Evolutionary conservation across 64 coral and sea anemone species (phyloP).

Genomic region (Catalaphyllia jardinei): DNA sequence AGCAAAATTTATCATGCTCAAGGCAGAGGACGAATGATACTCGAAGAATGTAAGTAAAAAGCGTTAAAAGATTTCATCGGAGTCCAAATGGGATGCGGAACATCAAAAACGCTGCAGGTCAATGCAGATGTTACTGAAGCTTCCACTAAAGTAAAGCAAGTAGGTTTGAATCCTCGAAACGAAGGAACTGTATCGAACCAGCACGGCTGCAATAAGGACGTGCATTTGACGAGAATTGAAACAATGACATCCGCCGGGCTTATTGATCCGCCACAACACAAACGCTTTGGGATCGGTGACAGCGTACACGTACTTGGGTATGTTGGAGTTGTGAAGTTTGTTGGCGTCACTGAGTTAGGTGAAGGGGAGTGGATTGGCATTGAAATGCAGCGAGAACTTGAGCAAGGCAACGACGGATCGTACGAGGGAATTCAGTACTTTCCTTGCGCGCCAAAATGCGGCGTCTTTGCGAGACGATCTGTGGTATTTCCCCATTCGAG

Average conservation of each 20-base stretch:
- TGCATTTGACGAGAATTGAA: neutral
- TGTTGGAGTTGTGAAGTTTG: conserved; percentile 81
- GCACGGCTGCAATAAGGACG: neutral
- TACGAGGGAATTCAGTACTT: conserved; percentile 71
- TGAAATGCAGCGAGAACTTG: conserved; percentile 48
- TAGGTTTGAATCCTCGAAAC: neutral
- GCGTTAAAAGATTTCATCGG: neutral
- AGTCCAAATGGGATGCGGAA: conserved; percentile 32
- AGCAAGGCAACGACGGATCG: conserved; percentile 70
- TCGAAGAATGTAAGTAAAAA: neutral
- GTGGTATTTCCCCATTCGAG: conserved; percentile 6
- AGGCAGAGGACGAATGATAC: neutral
- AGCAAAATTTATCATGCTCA: neutral
- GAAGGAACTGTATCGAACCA: neutral
- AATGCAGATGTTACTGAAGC: neutral
- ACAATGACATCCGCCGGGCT: neutral
- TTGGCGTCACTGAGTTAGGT: conserved; percentile 65
- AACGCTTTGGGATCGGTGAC: conserved; percentile 49
- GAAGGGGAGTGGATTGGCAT: conserved; percentile 87
- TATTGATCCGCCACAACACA: neutral
- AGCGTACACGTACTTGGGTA: conserved; percentile 87
- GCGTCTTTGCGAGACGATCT: conserved; percentile 67
- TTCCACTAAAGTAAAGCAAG: conserved; percentile 1
- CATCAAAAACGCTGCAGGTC: conserved; percentile 21
- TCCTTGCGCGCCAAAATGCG: conserved; percentile 67